phyloP scores from a whole-genome alignment of 2,113 vertebrate genomes.

The Alethe castanea region DNA sequence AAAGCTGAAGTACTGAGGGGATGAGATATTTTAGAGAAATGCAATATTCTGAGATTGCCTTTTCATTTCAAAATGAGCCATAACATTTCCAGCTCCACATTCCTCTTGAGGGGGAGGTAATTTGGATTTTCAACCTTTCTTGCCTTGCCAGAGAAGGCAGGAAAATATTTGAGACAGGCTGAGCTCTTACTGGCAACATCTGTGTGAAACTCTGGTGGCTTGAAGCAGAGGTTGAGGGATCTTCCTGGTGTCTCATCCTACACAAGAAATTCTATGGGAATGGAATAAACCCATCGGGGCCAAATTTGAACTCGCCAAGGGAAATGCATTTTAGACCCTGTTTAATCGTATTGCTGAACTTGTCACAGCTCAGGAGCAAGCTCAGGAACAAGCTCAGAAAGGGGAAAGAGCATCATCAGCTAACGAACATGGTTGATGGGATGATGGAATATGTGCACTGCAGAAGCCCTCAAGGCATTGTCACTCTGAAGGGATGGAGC shows the following conservation, averaged over 20 bases:
- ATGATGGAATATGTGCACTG: accelerated
- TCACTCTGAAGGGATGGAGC: accelerated
- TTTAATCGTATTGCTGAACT: background rate
- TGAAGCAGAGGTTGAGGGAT: background rate
- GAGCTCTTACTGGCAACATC: background rate
- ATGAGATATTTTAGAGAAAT: background rate
- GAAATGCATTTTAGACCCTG: background rate
- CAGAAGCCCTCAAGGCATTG: background rate
- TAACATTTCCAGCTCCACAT: background rate
- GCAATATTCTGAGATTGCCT: conserved; percentile 39
- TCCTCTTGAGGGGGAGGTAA: background rate
- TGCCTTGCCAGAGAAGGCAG: background rate
- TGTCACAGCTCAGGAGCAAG: background rate
- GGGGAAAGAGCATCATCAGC: accelerated
- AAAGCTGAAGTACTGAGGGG: background rate
- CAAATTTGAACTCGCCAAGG: background rate
- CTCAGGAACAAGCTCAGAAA: background rate
- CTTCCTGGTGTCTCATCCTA: background rate
- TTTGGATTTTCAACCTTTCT: background rate
- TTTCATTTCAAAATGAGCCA: conserved; percentile 40
- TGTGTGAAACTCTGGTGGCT: accelerated
- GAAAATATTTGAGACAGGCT: background rate
- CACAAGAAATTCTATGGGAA: background rate
- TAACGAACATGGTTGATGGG: accelerated
- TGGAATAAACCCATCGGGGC: background rate